Evolutionary conservation across 1,140 invertebrate species (phyloP), one percentile per base, ranked within the genome.

Genomic region (Meteorus sp.): DNA sequence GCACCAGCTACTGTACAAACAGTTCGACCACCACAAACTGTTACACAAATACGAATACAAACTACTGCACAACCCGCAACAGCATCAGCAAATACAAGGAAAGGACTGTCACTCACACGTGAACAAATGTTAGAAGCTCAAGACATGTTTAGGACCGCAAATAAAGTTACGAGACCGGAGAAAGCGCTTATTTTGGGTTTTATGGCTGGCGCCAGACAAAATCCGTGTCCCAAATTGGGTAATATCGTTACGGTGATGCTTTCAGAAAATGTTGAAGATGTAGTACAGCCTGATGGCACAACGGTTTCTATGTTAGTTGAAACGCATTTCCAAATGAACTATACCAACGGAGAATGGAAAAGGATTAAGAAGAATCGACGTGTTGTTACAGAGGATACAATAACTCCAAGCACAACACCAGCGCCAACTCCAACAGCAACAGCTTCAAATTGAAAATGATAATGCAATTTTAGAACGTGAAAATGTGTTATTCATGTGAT

Each of bases 161-260:
- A 98, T 74, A 91, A 93, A 77, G 94, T 98, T 35, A 97, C 95
- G 1, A 80, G 95, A 64, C 94, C 95, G 2, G 95, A 98, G 68
- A 98, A 98, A 74, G 95, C 95, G 33, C 88, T 98, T 27, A 99
- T 99, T 71, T 84, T 99, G 19, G 95, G 95, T 60, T 99, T 99
- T 71, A 98, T 99, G 93, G 95, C 95, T 63, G 96, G 96, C 1
- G 93, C 92, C 4, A 86, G 93, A 83, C 94, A 95, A 68, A 97
- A 97, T 80, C 94, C 95, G 0, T 95, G 94, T 81, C 94, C 94
- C 5, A 91, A 95, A 79, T 83, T 95, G 63, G 94, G 94, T 60
- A 93, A 93, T 72, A 90, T 97, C 66, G 89, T 96, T 0, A 96
- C 93, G 43, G 95, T 97, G 53, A 93, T 94, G 80, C 81, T 97